Evolutionary conservation across 2,113 vertebrate genomes (phyloP).

Genomic region (Macaca nemestrina): DNA sequence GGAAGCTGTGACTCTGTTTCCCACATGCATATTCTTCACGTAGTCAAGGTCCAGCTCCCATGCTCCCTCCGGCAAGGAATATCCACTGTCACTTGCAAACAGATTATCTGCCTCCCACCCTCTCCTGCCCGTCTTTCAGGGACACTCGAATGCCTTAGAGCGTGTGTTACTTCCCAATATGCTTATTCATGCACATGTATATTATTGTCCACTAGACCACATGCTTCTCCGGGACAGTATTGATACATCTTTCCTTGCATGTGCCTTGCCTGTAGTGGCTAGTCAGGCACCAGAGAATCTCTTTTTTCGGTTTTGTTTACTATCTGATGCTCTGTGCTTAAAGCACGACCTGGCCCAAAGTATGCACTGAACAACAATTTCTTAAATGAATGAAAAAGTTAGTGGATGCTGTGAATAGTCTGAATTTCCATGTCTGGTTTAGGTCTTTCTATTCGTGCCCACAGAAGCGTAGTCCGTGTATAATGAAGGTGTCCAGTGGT

Average conservation of each 20-base stretch:
- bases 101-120: rapidly evolving
- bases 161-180: rapidly evolving
- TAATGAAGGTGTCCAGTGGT: not conserved
- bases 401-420: too few species aligned
- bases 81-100: too few species aligned
- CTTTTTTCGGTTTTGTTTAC: not conserved
- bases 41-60: too few species aligned
- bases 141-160: rapidly evolving
- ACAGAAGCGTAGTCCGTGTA: not conserved
- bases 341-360: too few species aligned
- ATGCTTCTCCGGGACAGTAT: rapidly evolving
- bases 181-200: rapidly evolving
- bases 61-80: not conserved
- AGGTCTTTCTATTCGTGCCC: not conserved
- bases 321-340: not conserved
- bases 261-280: not conserved
- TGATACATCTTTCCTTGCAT: rapidly evolving
- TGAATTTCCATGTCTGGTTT: not conserved
- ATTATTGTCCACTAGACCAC: rapidly evolving
- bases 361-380: too few species aligned
- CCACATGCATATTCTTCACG: rapidly evolving
- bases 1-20: rapidly evolving
- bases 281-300: too few species aligned
- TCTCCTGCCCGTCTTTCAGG: rapidly evolving
- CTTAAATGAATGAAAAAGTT: rapidly evolving